Conservation (phyloP, 2,113 vertebrate genomes). For the Ceyx melanurus region DNA sequence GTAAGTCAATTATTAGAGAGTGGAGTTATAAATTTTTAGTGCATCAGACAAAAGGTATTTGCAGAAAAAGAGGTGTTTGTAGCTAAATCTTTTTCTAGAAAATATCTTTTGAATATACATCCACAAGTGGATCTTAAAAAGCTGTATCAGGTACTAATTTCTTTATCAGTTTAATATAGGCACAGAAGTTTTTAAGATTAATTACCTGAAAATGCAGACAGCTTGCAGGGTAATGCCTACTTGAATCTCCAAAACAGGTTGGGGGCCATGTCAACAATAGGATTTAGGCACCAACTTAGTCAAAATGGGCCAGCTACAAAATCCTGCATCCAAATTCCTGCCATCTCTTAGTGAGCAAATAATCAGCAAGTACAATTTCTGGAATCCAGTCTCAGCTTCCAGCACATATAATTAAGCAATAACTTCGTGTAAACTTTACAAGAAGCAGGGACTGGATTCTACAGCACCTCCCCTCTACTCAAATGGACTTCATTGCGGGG, state of each 20-base stretch:
- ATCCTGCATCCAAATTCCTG: not conserved
- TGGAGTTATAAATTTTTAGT: not conserved
- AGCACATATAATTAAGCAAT: not conserved
- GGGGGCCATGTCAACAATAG: not conserved
- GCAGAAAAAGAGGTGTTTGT: not conserved
- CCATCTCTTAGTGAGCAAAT: not conserved
- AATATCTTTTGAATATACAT: not conserved
- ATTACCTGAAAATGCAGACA: not conserved
- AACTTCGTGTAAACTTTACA: not conserved
- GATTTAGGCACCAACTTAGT: not conserved
- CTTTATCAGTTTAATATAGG: not conserved
- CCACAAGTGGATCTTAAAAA: not conserved
- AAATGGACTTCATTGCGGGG: not conserved
- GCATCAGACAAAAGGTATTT: not conserved
- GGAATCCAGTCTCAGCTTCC: not conserved
- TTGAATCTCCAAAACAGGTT: not conserved
- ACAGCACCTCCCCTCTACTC: not conserved
- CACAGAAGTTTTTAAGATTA: not conserved
- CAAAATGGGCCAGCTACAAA: not conserved
- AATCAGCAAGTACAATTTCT: not conserved
- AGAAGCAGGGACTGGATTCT: not conserved
- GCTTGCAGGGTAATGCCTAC: not conserved
- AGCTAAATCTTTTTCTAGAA: not conserved
- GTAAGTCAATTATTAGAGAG: not conserved
- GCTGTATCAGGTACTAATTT: not conserved